phyloP scores from a whole-genome alignment of 2,888 invertebrate species.

The Matsumyia berberina region DNA sequence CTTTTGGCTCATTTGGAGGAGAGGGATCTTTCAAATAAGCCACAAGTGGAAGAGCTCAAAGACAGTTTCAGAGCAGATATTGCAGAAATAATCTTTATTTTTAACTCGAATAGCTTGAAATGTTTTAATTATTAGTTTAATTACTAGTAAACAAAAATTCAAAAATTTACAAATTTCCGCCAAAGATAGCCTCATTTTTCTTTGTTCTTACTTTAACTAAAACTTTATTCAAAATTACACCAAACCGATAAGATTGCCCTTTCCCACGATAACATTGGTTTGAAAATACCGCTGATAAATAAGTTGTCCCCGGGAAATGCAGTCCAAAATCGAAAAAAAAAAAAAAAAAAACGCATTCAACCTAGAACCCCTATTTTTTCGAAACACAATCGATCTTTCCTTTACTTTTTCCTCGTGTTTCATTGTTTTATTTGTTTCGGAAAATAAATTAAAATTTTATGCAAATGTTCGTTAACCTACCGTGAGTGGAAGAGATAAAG shows the following conservation, averaged over 20 bases:
- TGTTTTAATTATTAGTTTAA: too few species aligned
- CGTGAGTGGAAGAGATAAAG: slow-evolving; percentile 61
- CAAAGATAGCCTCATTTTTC: neutral
- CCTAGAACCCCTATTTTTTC: slow-evolving; percentile 53
- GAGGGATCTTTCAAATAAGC: too few species aligned
- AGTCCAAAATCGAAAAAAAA: neutral
- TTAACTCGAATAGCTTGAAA: slow-evolving; percentile 10
- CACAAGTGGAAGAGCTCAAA: too few species aligned
- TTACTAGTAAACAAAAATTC: too few species aligned
- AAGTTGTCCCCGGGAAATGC: slow-evolving; percentile 8
- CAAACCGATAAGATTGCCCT: slow-evolving; percentile 43
- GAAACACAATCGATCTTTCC: slow-evolving; percentile 7
- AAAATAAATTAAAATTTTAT: slow-evolving; percentile 71
- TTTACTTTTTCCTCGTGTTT: neutral
- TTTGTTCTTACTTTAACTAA: neutral
- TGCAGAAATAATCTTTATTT: too few species aligned
- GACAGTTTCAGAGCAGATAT: too few species aligned
- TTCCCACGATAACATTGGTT: slow-evolving; percentile 55
- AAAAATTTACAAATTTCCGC: too few species aligned
- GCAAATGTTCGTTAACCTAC: slow-evolving; percentile 60
- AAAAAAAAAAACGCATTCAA: slow-evolving; percentile 26
- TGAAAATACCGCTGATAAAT: slow-evolving; percentile 45
- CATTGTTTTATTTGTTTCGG: slow-evolving; percentile 15
- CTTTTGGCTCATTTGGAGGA: too few species aligned
- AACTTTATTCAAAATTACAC: neutral